Conservation (phyloP, 2,113 vertebrate species). For the Myiagra hebetior region DNA sequence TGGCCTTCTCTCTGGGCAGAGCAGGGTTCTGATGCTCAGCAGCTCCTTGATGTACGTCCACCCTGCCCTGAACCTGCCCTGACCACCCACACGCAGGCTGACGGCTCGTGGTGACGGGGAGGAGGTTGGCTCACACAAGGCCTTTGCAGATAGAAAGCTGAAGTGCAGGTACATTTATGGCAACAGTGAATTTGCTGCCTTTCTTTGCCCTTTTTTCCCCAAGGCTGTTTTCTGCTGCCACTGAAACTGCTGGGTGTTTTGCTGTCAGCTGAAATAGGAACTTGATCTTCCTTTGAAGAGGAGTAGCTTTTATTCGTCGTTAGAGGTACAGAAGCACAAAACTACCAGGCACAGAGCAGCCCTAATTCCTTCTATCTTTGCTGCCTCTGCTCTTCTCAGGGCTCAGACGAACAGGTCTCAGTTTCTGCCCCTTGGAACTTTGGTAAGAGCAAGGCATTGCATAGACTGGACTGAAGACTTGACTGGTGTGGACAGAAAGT, state of each 20-base stretch:
- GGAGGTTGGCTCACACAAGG: not conserved
- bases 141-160: not conserved
- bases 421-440: not conserved
- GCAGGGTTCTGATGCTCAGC: not conserved
- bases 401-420: not conserved
- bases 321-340: not conserved
- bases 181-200: not conserved
- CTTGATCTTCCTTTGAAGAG: not conserved
- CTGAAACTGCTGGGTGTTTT: not conserved
- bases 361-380: not conserved
- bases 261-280: not conserved
- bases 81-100: not conserved
- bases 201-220: not conserved
- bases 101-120: rapidly evolving
- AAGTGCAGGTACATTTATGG: not conserved
- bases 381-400: not conserved
- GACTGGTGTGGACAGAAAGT: not conserved
- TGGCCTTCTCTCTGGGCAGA: not conserved
- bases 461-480: not conserved
- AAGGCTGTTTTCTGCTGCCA: not conserved
- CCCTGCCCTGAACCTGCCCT: not conserved
- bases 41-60: rapidly evolving
- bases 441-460: not conserved
- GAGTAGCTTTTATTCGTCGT: rapidly evolving
- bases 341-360: not conserved